Evolutionary conservation across 2,113 vertebrate genomes (phyloP).

Genomic region (Phylloscopus trochiloides): DNA sequence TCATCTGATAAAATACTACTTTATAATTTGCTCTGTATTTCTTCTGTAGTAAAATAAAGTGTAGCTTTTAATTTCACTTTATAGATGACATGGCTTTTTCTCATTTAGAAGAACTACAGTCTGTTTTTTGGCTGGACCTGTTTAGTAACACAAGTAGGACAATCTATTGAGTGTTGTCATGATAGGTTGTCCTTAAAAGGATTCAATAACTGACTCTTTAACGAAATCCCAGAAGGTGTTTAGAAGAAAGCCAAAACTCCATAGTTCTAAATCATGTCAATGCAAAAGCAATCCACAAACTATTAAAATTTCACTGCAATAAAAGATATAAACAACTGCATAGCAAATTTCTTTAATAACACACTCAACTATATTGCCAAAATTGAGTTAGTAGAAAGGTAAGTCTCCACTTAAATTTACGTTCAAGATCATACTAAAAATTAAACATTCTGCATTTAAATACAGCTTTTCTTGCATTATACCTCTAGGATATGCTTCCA

Average conservation of each 20-base stretch:
- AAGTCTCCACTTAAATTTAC: not conserved
- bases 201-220: not conserved
- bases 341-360: not conserved
- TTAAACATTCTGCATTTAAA: not conserved
- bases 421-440: not conserved
- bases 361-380: not conserved
- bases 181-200: not conserved
- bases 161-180: not conserved
- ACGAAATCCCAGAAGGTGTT: not conserved
- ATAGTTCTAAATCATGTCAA: not conserved
- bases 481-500: not conserved
- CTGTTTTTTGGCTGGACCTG: not conserved
- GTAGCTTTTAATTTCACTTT: not conserved
- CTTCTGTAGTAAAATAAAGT: constrained; percentile 30
- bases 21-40: constrained; percentile 4
- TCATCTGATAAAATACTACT: not conserved
- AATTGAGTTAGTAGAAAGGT: not conserved
- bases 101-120: not conserved
- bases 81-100: accelerated
- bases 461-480: not conserved
- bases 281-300: not conserved
- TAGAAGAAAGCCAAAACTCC: not conserved
- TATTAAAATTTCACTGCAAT: not conserved
- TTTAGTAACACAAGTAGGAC: constrained; percentile 18
- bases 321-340: not conserved